Evolutionary conservation across 2,888 invertebrate genomes (phyloP).

Genomic region (Troglohyphantes excavatus): DNA sequence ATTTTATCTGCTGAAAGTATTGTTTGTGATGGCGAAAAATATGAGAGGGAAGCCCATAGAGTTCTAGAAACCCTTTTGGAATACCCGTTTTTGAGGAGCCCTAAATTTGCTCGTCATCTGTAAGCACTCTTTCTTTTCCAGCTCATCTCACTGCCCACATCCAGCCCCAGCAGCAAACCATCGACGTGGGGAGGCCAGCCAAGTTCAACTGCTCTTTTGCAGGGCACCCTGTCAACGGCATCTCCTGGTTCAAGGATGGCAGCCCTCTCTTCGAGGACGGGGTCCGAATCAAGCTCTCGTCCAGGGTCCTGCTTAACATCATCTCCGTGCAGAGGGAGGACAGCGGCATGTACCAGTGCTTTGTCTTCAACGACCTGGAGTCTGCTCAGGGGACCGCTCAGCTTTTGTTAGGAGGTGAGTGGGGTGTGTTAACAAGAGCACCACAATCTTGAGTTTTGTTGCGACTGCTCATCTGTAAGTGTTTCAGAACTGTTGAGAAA

Average conservation of each 20-base stretch:
- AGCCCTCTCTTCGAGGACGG: constrained; percentile 80
- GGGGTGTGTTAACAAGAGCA: too few relatives aligned
- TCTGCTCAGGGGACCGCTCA: constrained; percentile 82
- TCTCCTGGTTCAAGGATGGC: constrained; percentile 83
- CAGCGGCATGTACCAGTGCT: constrained; percentile 83
- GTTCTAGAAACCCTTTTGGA: too few relatives aligned
- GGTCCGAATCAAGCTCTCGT: constrained; percentile 74
- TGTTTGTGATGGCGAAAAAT: too few relatives aligned
- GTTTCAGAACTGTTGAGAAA: too few relatives aligned
- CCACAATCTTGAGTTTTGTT: too few relatives aligned
- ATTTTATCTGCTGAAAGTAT: too few relatives aligned
- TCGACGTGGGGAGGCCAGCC: constrained; percentile 96
- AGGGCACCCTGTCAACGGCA: constrained; percentile 82
- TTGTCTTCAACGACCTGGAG: constrained; percentile 81
- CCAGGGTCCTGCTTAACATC: constrained; percentile 81
- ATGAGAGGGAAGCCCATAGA: too few relatives aligned
- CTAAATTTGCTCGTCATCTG: too few relatives aligned
- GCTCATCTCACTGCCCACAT: constrained; percentile 94
- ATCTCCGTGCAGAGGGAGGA: constrained; percentile 82
- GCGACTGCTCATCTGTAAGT: too few relatives aligned
- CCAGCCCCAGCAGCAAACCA: constrained; percentile 94
- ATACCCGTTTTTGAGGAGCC: too few relatives aligned
- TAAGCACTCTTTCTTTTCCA: constrained; percentile 81
- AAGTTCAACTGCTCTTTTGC: constrained; percentile 89
- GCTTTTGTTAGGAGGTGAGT: constrained; percentile 82